Evolutionary conservation across 1,140 invertebrate genomes (phyloP).

Genomic region (Rhynchophorus ferrugineus): DNA sequence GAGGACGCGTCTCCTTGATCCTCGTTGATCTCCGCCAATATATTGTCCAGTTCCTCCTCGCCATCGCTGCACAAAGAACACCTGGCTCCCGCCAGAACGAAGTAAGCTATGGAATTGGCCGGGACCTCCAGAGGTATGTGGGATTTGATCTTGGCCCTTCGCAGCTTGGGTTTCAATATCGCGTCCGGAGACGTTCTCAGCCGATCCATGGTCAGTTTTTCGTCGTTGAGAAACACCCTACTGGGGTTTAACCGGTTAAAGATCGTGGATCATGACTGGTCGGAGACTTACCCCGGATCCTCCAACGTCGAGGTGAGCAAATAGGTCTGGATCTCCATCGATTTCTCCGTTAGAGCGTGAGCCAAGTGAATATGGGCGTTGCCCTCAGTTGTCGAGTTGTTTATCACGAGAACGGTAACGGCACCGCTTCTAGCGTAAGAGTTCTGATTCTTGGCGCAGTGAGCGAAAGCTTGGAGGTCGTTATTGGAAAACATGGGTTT

Average conservation of each 20-base stretch:
- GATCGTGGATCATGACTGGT: neutral
- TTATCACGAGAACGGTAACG: conserved; percentile 33
- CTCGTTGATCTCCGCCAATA: conserved; percentile 32
- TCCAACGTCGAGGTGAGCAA: conserved; percentile 27
- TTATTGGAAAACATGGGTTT: conserved; percentile 15
- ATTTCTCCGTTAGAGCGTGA: conserved; percentile 23
- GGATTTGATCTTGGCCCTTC: conserved; percentile 27
- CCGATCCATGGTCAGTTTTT: conserved; percentile 26
- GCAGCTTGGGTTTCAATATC: conserved; percentile 30
- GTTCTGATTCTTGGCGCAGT: conserved; percentile 35
- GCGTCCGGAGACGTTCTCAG: conserved; percentile 13
- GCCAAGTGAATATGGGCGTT: conserved; percentile 24
- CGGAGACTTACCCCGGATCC: conserved; percentile 30
- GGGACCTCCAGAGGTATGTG: conserved; percentile 28
- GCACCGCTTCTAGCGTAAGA: conserved; percentile 32
- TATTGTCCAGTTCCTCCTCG: conserved; percentile 28
- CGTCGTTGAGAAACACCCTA: conserved; percentile 30
- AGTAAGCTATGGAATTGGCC: conserved; percentile 33
- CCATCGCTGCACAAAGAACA: conserved; percentile 30
- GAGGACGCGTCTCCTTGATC: conserved; percentile 25
- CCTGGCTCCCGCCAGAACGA: conserved; percentile 33
- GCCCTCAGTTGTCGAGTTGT: conserved; percentile 22
- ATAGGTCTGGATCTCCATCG: conserved; percentile 35
- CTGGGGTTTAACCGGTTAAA: conserved; percentile 20
- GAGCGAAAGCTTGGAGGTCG: conserved; percentile 26